phyloP scores from a whole-genome alignment of 30 jellyfish, hydroid and myxozoan species.

The Turritopsis rubra region DNA sequence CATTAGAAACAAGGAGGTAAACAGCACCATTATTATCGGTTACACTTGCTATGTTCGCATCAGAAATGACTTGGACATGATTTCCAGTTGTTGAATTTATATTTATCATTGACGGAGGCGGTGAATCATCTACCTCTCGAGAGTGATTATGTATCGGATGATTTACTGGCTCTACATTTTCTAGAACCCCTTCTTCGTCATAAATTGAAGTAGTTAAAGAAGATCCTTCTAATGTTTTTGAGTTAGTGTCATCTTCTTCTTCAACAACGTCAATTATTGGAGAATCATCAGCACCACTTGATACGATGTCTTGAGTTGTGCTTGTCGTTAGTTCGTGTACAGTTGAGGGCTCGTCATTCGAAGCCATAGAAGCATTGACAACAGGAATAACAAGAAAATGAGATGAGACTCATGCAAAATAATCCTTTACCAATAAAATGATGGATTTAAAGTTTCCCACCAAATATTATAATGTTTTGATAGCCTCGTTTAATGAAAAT shows the following conservation, averaged over 20 bases:
- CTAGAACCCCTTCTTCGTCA: neutral
- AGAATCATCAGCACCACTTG: neutral
- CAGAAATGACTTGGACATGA: neutral
- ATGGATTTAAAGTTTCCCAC: conserved; percentile 12
- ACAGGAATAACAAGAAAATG: neutral
- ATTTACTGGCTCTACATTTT: neutral
- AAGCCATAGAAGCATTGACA: neutral
- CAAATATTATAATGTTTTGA: neutral
- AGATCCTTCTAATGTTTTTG: neutral
- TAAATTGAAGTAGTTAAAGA: neutral
- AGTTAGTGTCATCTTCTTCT: neutral
- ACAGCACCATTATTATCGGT: neutral
- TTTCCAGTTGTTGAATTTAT: neutral
- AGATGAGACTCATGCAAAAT: neutral
- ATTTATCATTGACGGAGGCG: neutral
- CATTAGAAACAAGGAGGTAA: conserved; percentile 2
- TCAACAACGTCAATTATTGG: neutral
- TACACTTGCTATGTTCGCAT: neutral
- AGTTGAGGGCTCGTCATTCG: neutral
- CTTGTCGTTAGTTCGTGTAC: neutral
- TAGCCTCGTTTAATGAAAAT: conserved; percentile 15
- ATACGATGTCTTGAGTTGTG: neutral
- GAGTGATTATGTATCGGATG: neutral
- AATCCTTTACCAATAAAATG: neutral
- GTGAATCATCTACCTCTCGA: neutral